These are phyloP conservation scores for Eupithecia centaureata DNA, from an alignment of 2,888 invertebrate species.

Conservation along the genomic window DNA sequence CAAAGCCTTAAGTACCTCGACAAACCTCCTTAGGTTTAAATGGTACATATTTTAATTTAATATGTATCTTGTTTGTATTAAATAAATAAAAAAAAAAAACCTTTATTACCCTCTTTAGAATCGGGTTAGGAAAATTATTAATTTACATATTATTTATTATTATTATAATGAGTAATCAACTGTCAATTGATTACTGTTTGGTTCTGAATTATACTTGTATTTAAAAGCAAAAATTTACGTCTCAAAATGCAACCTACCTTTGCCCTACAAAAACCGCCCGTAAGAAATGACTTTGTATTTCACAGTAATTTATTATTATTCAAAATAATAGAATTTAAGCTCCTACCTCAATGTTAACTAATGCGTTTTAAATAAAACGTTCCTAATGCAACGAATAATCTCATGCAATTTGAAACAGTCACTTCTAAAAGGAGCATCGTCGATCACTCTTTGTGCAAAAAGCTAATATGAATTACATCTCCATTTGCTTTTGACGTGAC, in stretches of 20 bases:
- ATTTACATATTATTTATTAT: too few species aligned
- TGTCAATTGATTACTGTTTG: background rate
- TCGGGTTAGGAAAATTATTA: too few species aligned
- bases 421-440: constrained; percentile 49
- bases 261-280: constrained; percentile 1
- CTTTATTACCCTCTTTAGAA: too few species aligned
- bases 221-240: background rate
- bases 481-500: constrained; percentile 72
- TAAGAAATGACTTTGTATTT: constrained; percentile 1
- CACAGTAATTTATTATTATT: constrained; percentile 4
- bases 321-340: constrained; percentile 4
- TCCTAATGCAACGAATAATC: constrained; percentile 30
- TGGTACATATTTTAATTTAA: too few species aligned
- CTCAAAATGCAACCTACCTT: background rate
- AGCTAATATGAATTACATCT: constrained; percentile 67
- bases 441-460: constrained; percentile 51
- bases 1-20: too few species aligned
- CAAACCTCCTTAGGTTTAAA: too few species aligned
- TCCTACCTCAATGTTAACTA: constrained; percentile 11
- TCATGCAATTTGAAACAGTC: constrained; percentile 29
- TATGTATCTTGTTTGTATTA: too few species aligned
- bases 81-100: too few species aligned
- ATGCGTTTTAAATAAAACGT: constrained; percentile 28
- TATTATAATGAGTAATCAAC: too few species aligned
- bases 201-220: background rate